A percentile compares a stretch with the other conserved stretches of the same genome.
phyloP scores from a whole-genome alignment of 2,888 invertebrate genomes.

The Lathronympha strigana region DNA sequence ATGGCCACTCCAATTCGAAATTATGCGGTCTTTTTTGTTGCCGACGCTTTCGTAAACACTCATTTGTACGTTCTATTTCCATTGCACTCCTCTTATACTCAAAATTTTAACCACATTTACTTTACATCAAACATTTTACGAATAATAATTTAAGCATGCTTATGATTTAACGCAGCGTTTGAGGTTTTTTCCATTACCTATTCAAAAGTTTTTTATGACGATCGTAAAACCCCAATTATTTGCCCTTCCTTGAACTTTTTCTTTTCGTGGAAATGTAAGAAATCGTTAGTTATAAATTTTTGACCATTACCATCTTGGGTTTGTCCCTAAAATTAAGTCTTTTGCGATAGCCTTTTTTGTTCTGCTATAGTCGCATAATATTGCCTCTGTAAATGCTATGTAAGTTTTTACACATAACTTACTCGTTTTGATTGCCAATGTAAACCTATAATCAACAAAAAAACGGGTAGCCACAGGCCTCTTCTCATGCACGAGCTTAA shows the following conservation, averaged over 20 bases:
- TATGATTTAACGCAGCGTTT: constrained; percentile 6
- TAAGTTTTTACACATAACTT: no score
- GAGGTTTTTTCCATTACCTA: constrained; percentile 2
- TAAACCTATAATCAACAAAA: no score
- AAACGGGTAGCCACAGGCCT: no score
- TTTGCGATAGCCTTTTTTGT: no score
- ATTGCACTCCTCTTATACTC: constrained; percentile 56
- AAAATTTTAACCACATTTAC: constrained; percentile 25
- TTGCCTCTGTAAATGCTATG: no score
- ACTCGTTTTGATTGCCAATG: no score
- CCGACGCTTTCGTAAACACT: constrained; percentile 72
- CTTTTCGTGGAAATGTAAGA: not conserved
- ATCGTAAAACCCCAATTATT: constrained; percentile 3
- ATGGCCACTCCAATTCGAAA: constrained; percentile 81
- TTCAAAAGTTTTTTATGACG: constrained; percentile 13
- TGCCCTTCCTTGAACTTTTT: not conserved
- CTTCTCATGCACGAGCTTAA: no score
- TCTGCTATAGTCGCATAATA: no score
- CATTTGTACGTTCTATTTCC: constrained; percentile 63
- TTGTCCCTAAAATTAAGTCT: not conserved
- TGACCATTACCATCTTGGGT: not conserved
- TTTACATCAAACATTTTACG: constrained; percentile 19
- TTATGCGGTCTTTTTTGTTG: constrained; percentile 61
- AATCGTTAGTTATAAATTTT: not conserved
- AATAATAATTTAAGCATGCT: not conserved